Percentiles rank a stretch among this genome's conserved stretches.
Evolutionary conservation across 92 coral and sea anemone species (phyloP).

Genomic region (Scolanthus callimorphus): DNA sequence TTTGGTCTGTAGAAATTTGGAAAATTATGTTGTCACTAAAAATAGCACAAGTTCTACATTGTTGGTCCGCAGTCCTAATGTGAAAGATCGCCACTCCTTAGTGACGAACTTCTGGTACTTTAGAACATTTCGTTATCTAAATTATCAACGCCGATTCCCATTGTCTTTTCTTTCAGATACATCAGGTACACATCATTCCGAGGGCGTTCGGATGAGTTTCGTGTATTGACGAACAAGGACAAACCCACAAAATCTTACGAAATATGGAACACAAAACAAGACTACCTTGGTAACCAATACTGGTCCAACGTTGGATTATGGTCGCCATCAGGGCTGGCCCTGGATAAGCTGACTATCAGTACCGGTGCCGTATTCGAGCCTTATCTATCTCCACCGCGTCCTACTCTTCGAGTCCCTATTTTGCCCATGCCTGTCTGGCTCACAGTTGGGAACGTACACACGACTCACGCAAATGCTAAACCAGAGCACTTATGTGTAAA

Average conservation of each 20-base stretch:
- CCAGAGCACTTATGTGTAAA: conserved; percentile 31
- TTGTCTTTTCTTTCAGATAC: conserved; percentile 11
- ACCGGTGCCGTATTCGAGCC: conserved; percentile 22
- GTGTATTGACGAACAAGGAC: conserved; percentile 6
- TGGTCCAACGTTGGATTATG: conserved; percentile 38
- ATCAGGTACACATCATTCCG: conserved; percentile 7
- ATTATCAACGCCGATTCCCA: not conserved
- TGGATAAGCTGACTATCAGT: conserved; percentile 26
- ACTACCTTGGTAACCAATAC: conserved; percentile 20
- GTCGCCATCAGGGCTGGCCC: conserved; percentile 50
- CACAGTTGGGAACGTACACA: conserved; percentile 27
- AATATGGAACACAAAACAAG: conserved; percentile 32
- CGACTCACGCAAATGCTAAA: not conserved
- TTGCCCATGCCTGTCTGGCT: conserved; percentile 37
- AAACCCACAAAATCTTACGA: conserved; percentile 8
- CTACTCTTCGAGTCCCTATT: conserved; percentile 52
- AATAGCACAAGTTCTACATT: not conserved
- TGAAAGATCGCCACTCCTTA: no score
- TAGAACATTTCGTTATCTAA: not conserved
- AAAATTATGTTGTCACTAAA: not conserved
- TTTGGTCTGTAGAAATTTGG: no score
- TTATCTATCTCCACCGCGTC: conserved; percentile 19
- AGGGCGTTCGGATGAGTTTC: conserved; percentile 16
- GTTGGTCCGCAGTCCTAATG: no score
- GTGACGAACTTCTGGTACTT: no score